Percentiles rank a stretch among this genome's conserved stretches.
phyloP scores from a whole-genome alignment of 2,888 invertebrate genomes.

The Eumerus sabulonum region DNA sequence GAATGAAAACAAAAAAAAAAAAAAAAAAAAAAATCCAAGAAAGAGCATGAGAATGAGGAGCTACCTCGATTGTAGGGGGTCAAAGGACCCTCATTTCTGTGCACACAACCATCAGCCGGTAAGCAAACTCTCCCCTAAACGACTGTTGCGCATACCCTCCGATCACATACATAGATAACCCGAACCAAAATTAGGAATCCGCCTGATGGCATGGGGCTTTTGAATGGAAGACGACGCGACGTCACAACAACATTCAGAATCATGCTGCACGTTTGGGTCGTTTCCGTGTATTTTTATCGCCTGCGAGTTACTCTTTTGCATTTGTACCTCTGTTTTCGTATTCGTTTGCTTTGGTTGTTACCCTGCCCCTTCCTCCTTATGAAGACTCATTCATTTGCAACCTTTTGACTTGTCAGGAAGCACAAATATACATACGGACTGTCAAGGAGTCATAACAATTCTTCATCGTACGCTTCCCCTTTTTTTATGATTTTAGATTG shows the following conservation, averaged over 20 bases:
- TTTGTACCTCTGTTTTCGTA: conserved; percentile 29
- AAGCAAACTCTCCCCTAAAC: conserved; percentile 44
- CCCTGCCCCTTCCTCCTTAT: conserved; percentile 7
- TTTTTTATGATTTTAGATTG: conserved; percentile 63
- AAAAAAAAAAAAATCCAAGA: background rate
- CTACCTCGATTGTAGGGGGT: conserved; percentile 17
- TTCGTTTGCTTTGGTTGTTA: conserved; percentile 19
- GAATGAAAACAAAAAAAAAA: background rate
- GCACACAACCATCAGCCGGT: conserved; percentile 11
- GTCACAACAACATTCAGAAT: conserved; percentile 10
- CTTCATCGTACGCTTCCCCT: conserved; percentile 21
- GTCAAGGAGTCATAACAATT: conserved; percentile 71
- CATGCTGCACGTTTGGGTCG: conserved; percentile 18
- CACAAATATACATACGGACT: conserved; percentile 68
- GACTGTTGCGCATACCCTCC: conserved; percentile 51
- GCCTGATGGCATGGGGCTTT: background rate
- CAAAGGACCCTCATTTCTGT: background rate
- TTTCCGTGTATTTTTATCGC: conserved; percentile 12
- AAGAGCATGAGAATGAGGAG: conserved; percentile 50
- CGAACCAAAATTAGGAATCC: conserved; percentile 4
- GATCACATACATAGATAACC: conserved; percentile 33
- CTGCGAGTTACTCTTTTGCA: conserved; percentile 2
- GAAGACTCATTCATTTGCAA: conserved; percentile 65
- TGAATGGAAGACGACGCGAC: background rate
- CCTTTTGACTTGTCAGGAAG: conserved; percentile 64